Evolutionary conservation across 2,113 vertebrate genomes (phyloP).

Genomic region (Phyllostomus hastatus): DNA sequence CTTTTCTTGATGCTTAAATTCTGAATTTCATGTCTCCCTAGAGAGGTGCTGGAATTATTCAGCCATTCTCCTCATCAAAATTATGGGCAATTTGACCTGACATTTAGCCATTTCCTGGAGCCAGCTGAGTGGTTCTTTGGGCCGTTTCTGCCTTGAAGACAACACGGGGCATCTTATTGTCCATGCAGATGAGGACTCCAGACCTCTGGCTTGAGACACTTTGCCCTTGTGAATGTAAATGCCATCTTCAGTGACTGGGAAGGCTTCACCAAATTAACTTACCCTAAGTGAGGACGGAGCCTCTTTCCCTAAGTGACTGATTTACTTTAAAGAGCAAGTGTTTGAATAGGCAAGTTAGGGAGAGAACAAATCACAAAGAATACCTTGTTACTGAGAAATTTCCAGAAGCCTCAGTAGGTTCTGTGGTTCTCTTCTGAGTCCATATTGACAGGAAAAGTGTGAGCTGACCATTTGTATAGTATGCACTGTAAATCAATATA

Average conservation of each 20-base stretch:
- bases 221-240: slow-evolving; percentile 57
- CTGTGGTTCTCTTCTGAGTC: not conserved
- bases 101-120: slow-evolving; percentile 58
- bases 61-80: slow-evolving; percentile 59
- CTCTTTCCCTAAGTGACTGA: not conserved
- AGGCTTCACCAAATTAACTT: not conserved
- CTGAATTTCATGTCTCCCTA: slow-evolving; percentile 58
- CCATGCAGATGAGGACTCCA: slow-evolving; percentile 46
- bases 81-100: slow-evolving; percentile 73
- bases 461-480: not conserved
- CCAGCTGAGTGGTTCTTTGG: slow-evolving; percentile 52
- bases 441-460: not conserved
- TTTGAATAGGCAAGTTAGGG: not conserved
- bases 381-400: not conserved
- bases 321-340: slow-evolving; percentile 9
- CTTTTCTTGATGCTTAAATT: slow-evolving; percentile 56
- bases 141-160: slow-evolving; percentile 51
- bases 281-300: not conserved
- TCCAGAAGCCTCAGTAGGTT: not conserved
- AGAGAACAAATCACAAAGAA: not conserved
- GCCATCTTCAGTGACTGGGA: not conserved
- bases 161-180: slow-evolving; percentile 12
- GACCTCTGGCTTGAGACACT: not conserved
- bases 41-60: slow-evolving; percentile 56
- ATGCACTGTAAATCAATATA: not conserved